These are phyloP conservation scores for Drosophila atripex DNA, from an alignment of 2,888 invertebrate genomes.

Conservation along the genomic window DNA sequence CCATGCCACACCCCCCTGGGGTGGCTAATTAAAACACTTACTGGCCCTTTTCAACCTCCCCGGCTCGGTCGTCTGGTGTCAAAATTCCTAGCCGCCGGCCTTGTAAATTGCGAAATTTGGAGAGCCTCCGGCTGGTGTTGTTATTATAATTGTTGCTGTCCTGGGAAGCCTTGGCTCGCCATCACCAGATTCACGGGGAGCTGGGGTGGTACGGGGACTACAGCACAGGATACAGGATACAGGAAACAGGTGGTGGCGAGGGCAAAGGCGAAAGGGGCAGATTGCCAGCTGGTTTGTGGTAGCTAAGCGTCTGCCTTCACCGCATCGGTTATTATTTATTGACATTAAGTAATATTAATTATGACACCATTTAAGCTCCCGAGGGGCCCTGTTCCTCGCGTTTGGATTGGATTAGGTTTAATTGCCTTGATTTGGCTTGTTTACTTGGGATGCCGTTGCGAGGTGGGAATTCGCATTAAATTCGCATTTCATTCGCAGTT, in stretches of 20 bases:
- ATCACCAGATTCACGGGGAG: background rate
- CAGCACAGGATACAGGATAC: background rate
- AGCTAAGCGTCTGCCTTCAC: constrained; percentile 20
- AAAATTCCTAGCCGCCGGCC: constrained; percentile 41
- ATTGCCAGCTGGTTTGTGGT: background rate
- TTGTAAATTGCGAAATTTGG: constrained; percentile 66
- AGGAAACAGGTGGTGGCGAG: background rate
- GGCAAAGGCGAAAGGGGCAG: background rate
- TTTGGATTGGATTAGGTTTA: constrained; percentile 1
- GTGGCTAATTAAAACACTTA: constrained; percentile 74
- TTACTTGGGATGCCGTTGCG: background rate
- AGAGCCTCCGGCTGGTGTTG: constrained; percentile 38
- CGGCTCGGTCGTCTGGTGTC: constrained; percentile 24
- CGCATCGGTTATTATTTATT: constrained; percentile 65
- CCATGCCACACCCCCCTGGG: constrained; percentile 7
- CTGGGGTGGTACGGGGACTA: background rate
- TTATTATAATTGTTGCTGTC: constrained; percentile 31
- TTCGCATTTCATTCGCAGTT: background rate
- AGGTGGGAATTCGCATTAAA: background rate
- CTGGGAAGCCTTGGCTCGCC: background rate
- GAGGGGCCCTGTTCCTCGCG: background rate
- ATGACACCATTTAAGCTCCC: constrained; percentile 51
- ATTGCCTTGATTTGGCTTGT: background rate
- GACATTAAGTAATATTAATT: constrained; percentile 75
- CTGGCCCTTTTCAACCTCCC: constrained; percentile 55